phyloP scores from a whole-genome alignment of 2,888 invertebrate species.

The Ophraella communa region DNA sequence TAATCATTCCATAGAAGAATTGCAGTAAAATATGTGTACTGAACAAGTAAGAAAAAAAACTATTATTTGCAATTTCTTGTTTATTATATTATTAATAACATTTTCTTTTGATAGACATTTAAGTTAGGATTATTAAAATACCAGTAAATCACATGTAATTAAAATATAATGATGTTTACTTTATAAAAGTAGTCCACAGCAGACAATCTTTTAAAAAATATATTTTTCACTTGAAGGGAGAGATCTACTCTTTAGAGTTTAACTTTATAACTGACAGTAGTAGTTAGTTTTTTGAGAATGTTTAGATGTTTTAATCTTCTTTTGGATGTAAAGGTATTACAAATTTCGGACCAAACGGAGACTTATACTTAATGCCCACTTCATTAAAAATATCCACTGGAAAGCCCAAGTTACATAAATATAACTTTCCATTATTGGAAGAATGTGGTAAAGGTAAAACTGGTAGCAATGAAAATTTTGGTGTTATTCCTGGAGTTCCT shows the following conservation, averaged over 20 bases:
- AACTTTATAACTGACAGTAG: background rate
- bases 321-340: conserved; percentile 73
- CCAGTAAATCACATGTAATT: background rate
- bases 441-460: conserved; percentile 73
- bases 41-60: background rate
- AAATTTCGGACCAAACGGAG: conserved; percentile 85
- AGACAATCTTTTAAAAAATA: background rate
- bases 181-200: background rate
- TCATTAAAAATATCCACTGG: conserved; percentile 78
- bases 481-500: conserved; percentile 66
- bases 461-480: conserved; percentile 75
- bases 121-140: background rate
- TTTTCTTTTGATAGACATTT: background rate
- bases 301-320: conserved; percentile 35
- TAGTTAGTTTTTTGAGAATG: background rate
- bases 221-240: background rate
- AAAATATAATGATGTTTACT: background rate
- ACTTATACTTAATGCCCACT: conserved; percentile 78
- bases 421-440: conserved; percentile 73
- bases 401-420: conserved; percentile 85
- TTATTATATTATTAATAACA: background rate
- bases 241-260: background rate
- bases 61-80: too few species aligned
- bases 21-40: too few species aligned
- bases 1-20: too few species aligned